phyloP scores from a whole-genome alignment of 2,888 invertebrate species.

The Lobophora halterata region DNA sequence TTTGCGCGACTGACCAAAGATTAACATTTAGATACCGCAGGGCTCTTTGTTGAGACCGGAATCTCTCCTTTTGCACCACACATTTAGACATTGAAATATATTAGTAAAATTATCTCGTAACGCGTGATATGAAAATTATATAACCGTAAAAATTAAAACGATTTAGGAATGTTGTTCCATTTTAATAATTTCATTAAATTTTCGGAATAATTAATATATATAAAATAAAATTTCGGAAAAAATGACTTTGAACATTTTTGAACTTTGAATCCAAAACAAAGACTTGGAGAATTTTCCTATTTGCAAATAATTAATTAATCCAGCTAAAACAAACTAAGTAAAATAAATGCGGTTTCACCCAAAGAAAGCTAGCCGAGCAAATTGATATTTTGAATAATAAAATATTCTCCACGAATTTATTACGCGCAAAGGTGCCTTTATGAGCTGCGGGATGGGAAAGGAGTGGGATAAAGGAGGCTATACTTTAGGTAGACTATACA shows the following conservation, averaged over 20 bases:
- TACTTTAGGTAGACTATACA: no score
- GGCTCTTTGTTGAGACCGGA: constrained; percentile 64
- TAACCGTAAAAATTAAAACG: constrained; percentile 3
- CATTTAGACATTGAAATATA: constrained; percentile 42
- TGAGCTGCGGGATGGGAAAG: constrained; percentile 1
- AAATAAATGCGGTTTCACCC: constrained; percentile 43
- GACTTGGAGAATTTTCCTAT: constrained; percentile 19
- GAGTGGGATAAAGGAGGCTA: not conserved
- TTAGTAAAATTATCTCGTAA: constrained; percentile 17
- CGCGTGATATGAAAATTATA: constrained; percentile 16
- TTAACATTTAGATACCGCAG: constrained; percentile 76
- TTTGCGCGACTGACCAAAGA: constrained; percentile 79
- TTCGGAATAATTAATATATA: no score
- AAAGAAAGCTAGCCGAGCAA: constrained; percentile 70
- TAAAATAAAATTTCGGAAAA: not conserved
- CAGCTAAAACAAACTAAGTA: constrained; percentile 38
- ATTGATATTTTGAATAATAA: constrained; percentile 81
- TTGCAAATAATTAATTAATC: constrained; percentile 39
- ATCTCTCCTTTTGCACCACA: constrained; percentile 50
- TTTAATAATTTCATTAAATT: not conserved
- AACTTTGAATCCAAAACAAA: constrained; percentile 9
- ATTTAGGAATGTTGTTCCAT: constrained; percentile 4
- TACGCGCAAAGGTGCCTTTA: constrained; percentile 41
- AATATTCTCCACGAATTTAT: constrained; percentile 71
- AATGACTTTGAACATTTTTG: no score